Conservation (phyloP, 2,113 vertebrate species). For the Nansenia antarctica region DNA sequence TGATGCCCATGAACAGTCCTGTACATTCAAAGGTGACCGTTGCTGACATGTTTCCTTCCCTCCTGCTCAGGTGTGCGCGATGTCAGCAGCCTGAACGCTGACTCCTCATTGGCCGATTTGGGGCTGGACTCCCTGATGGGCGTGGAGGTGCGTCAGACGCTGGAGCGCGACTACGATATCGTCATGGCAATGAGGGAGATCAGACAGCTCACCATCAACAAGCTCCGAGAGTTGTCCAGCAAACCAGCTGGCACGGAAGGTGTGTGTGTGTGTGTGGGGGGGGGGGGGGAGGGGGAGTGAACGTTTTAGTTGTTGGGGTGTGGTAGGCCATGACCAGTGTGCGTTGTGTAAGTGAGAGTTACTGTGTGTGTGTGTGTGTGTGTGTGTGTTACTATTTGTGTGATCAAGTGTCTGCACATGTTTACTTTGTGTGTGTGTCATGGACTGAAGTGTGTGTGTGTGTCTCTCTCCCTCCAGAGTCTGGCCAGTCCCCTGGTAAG, state of each 20-base stretch:
- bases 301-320: no score
- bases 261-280: slow-evolving; percentile 43
- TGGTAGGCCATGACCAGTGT: no score
- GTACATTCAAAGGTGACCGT: no score
- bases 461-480: slow-evolving; percentile 54
- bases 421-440: background rate
- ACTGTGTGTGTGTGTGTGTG: background rate
- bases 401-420: no score
- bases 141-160: slow-evolving; percentile 92
- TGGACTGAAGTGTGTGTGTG: background rate
- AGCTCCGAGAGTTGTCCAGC: slow-evolving; percentile 80
- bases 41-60: background rate
- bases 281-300: no score
- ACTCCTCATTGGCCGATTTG: slow-evolving; percentile 86
- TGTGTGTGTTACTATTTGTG: background rate
- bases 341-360: background rate
- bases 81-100: slow-evolving; percentile 78
- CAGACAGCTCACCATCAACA: slow-evolving; percentile 86
- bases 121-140: slow-evolving; percentile 97
- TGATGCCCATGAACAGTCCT: no score
- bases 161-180: slow-evolving; percentile 90
- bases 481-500: slow-evolving; percentile 39
- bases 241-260: slow-evolving; percentile 64
- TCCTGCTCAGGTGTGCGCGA: slow-evolving; percentile 84
- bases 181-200: slow-evolving; percentile 91